Evolutionary conservation across 1,140 invertebrate genomes (phyloP), one percentile per base, ranked within the genome.

Genomic region (Diorhabda carinulata): DNA sequence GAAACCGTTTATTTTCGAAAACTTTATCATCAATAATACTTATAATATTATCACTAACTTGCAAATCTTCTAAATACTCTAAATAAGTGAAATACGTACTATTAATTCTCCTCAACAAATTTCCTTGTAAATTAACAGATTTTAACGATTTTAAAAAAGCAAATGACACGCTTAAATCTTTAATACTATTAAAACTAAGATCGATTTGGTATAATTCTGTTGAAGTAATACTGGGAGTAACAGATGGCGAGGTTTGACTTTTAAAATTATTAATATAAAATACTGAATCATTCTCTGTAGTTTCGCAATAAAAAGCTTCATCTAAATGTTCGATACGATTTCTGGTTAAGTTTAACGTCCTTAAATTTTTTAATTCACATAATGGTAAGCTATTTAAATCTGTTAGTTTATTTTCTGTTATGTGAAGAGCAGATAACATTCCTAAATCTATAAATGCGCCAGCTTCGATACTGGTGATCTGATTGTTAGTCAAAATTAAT

Each of bases 141-240:
- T 69, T 68, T 5, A 77, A 57, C 9, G 72, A 72, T 43, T 44
- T 61, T 43, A 78, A 71, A 60, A 68, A 60, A 9, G 57, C 70
- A 2, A 78, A 66, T n/a, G 70, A 64, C 43, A 68, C 41, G 2
- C 58, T 66, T 47, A 79, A 63, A 25, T 43, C 61, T 52, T 66
- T 41, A 43, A 79, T 73, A 65, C 74, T 66, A 61, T 79, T 79
- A 45, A 67, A 43, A 65, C 76, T 77, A 61, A 79, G 72, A 69
- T 75, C 74, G 57, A 78, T 64, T 3, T 68, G 64, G 0, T 59
- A 41, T 40, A 76, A 62, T 67, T 73, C 67, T 43, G 66, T 66
- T 43, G 42, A 43, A 25, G 47, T 57, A 8, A 67, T 52, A 61
- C 62, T 71, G 9, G 57, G 64, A 40, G 58, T 47, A 25, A 43